Evolutionary conservation across 2,113 vertebrate species (phyloP), one percentile per base, ranked within the genome.

Genomic region (Tragelaphus buxtoni): DNA sequence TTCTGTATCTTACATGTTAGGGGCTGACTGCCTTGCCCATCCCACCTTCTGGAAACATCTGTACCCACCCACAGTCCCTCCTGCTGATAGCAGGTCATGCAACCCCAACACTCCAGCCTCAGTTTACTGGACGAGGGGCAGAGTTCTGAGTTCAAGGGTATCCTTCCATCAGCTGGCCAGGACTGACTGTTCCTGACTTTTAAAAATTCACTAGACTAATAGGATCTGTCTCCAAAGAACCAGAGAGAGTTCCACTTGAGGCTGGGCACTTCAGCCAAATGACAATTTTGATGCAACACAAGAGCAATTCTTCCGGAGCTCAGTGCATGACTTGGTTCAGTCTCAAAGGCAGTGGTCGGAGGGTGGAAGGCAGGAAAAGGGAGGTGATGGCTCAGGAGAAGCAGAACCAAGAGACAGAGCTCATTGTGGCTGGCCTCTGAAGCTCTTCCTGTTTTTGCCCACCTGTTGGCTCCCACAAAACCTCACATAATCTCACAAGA

Each of bases 401-500:
- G 35, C 47, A 13, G 42, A 69, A 2, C 14, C 16, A 20, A 63
- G 88, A 63, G 47, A 14, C 28, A 8, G 49, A 39, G 88, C 47
- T 39, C 16, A 2, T 18, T 0, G 0, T 9, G 16, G 30, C 55
- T 35, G 35, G 14, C 24, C 39, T 88, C n/a, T 13, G 4, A 12
- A 49, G 56, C 61, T 17, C n/a, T 8, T 22, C 47, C 47, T 24
- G 24, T 10, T 28, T 39, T 55, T 55, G 12, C 42, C 47, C 28
- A 0, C 39, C 49, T 32, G 24, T 83, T 22, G 45, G 77, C 1
- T 7, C 32, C 39, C 63, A 49, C 4, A 9, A 14, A 74, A 35
- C 39, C 53, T 58, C 2, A 4, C 69, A 4, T 20, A 1, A 12
- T 26, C 24, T 49, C 63, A 22, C 9, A 2, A 1, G 4, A 4